Conservation (phyloP, 1,140 invertebrate species). For the Platyscapa corneri region DNA sequence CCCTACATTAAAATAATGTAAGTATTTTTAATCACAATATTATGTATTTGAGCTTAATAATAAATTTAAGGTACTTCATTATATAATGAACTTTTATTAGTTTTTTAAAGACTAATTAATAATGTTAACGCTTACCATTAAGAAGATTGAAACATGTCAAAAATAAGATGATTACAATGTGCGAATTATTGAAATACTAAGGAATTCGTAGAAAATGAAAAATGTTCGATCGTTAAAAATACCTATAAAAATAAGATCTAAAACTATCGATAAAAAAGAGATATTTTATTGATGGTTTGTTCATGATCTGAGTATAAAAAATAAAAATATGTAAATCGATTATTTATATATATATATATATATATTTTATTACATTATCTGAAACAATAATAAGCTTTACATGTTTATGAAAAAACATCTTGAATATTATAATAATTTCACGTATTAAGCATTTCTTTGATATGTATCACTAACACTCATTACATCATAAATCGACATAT, state of each 20-base stretch:
- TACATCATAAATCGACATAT: neutral
- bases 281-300: neutral
- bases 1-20: too few relatives aligned
- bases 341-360: neutral
- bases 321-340: too few relatives aligned
- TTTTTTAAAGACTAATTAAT: neutral
- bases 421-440: slow-evolving; percentile 6
- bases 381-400: neutral
- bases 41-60: neutral
- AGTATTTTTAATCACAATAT: neutral
- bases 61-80: neutral
- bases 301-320: too few relatives aligned
- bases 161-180: neutral
- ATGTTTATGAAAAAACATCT: neutral
- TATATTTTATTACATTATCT: neutral
- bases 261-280: neutral
- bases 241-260: too few relatives aligned
- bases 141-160: neutral
- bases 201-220: neutral
- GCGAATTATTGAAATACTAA: neutral
- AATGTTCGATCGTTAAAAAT: too few relatives aligned
- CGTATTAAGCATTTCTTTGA: neutral
- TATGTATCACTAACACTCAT: neutral
- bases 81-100: neutral
- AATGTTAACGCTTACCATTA: neutral